Base-by-base conservation (phyloP, 1,140 invertebrate genomes). In the Zaprionus tsacasi region DNA sequence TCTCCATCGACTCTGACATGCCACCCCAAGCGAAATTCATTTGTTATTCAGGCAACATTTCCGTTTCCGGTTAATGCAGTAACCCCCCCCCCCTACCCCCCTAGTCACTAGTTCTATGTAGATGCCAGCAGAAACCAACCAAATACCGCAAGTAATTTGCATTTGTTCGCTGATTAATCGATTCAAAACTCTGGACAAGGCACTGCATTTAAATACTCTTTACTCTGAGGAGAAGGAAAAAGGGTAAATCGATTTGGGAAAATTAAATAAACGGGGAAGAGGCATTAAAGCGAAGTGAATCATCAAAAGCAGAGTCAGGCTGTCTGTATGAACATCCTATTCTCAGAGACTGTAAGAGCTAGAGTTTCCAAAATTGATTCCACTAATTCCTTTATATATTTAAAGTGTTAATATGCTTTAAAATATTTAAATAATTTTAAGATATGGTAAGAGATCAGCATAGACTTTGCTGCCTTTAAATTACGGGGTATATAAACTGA, bases 11-110 rank as follows among this genome's bases (percentile, higher is more conserved):
- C 48, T 68, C 56, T 64, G 45, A 70, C 67, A 65, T 59, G 58
- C 74, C 74, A 60, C 78, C 81, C 68, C 54, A 52, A 68, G 81
- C 78, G 74, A 85, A 85, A 85, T 85, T 87, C 82, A 87, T 86
- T 86, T 86, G 82, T 86, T 86, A 86, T 86, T 82, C 82, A 86
- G 81, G 82, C 82, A 72, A 87, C 82, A 86, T 86, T 86, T 86
- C 82, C 82, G 82, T 79, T 86, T 86, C 82, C 82, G 82, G 79
- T 86, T 86, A 87, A 76, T 82, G 85, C 82, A 87, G 82, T 75
- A 67, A 10, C 7, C 33, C 33, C 33, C 7, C 0, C 7, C 33
- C 33, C 33, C 7, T 6, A 3, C 78, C 70, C 70, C 58, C 21
- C n/a, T n/a, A n/a, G n/a, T n/a, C n/a, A n/a, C n/a, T n/a, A 21